A percentile compares a stretch with the other conserved stretches of the same genome.
These are phyloP conservation scores for Hirudo medicinalis DNA, from an alignment of 1,140 invertebrate species.

Conservation along the genomic window DNA sequence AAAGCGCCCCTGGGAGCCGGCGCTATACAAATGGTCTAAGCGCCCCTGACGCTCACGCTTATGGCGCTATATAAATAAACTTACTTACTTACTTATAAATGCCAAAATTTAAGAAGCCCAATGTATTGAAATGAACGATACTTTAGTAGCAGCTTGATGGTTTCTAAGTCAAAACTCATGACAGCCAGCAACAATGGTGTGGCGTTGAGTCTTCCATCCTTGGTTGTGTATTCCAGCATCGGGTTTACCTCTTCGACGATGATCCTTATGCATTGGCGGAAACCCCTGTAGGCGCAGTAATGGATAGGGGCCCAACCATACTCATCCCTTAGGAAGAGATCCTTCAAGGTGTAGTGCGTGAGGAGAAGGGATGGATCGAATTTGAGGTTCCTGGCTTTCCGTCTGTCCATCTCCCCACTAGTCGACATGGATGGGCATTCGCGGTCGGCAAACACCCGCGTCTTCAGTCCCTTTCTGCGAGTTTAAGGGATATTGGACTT, in stretches of 20 bases:
- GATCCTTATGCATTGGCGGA: constrained; percentile 12
- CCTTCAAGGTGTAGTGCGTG: constrained; percentile 11
- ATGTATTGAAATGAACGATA: not conserved
- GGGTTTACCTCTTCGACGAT: not conserved
- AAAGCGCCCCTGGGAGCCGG: no score
- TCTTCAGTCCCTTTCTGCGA: not conserved
- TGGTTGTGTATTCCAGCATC: constrained; percentile 34
- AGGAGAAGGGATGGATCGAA: constrained; percentile 14
- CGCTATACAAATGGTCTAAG: no score
- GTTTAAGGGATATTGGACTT: no score
- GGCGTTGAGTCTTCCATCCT: constrained; percentile 29
- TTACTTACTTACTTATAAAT: no score
- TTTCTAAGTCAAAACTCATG: constrained; percentile 32
- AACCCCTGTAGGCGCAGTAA: constrained; percentile 13
- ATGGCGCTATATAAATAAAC: no score
- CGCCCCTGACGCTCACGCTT: no score
- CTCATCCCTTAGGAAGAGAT: constrained; percentile 5
- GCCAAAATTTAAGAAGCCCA: no score
- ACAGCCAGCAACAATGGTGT: constrained; percentile 39
- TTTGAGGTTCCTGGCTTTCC: constrained; percentile 8
- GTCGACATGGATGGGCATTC: not conserved
- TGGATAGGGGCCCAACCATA: constrained; percentile 18
- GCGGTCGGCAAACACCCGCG: not conserved
- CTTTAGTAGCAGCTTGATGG: constrained; percentile 30
- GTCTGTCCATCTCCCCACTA: not conserved